Base-by-base conservation (phyloP, 2,797 vertebrate genomes). In the Sandelia bainsii region DNA sequence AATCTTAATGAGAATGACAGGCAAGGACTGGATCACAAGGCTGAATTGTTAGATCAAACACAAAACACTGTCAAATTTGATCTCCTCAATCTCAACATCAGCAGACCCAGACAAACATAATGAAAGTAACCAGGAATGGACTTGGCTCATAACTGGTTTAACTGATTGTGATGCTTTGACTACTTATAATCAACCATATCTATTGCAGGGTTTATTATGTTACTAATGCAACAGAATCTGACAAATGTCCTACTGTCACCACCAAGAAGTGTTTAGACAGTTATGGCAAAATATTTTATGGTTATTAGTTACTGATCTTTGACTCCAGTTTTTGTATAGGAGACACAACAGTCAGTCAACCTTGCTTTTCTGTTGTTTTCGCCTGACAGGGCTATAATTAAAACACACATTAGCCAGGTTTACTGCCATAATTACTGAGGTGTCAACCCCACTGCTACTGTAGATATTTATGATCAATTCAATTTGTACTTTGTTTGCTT, bases 371-470 rank as follows among this genome's bases (percentile, higher is more conserved):
- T 53, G 13, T 34, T 45, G 14, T 42, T 14, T 64, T 61, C 45
- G 39, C 61, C 52, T 71, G 71, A 46, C 67, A 61, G 39, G 25
- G 40, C 54, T 39, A 63, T 69, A 75, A 80, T 72, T 77, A 74
- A 70, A 66, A 39, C 45, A 74, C 46, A 52, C 46, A 62, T 51
- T 72, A 61, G 46, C 48, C 58, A 56, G 16, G 20, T 72, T 78
- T 66, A 46, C 37, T 20, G 27, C 52, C 19, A n/a, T 69, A 72
- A 77, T 67, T 82, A 63, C 46, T 48, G 37, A 65, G 62, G 70
- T 49, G 48, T 66, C 60, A 79, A 57, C 67, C 56, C 29, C 29
- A 54, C 44, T 64, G 51, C 2, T 11, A 40, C 16, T 69, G 23
- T 32, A 39, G 51, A n/a, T 62, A 70, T 60, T 65, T 58, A 62